A percentile compares a stretch with the other conserved stretches of the same genome.
Evolutionary conservation across 2,888 invertebrate genomes (phyloP).

Genomic region (Patella caerulea): DNA sequence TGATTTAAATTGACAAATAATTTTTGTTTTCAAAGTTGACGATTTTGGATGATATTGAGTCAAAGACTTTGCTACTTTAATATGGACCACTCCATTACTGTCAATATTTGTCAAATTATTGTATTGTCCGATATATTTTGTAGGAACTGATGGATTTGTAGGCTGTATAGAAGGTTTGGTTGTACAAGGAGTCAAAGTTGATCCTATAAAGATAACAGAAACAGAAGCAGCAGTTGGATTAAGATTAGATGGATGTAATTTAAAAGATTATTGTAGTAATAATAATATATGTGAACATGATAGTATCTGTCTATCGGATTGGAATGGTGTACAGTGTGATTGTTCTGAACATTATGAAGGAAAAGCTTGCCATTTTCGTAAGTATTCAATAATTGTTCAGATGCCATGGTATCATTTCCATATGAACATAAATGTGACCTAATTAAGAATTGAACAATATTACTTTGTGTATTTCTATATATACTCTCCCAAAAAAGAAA

Average conservation of each 20-base stretch:
- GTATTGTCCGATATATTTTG: slow-evolving; percentile 8
- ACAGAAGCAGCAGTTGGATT: slow-evolving; percentile 57
- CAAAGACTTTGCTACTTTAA: too few relatives aligned
- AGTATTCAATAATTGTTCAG: slow-evolving; percentile 45
- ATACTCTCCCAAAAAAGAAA: too few relatives aligned
- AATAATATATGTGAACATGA: slow-evolving; percentile 83
- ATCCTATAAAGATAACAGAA: slow-evolving; percentile 65
- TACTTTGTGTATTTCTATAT: too few relatives aligned
- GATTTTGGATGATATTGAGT: too few relatives aligned
- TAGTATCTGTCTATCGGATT: slow-evolving; percentile 90
- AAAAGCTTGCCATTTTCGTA: slow-evolving; percentile 91
- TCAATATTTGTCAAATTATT: neutral
- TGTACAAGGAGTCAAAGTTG: slow-evolving; percentile 60
- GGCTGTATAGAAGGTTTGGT: slow-evolving; percentile 69
- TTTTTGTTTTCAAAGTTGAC: too few relatives aligned
- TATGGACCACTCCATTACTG: neutral
- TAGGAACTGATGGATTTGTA: slow-evolving; percentile 64
- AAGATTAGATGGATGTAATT: slow-evolving; percentile 64
- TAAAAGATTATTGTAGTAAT: slow-evolving; percentile 59
- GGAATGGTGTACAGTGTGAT: slow-evolving; percentile 87
- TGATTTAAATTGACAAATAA: too few relatives aligned
- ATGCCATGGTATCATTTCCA: too few relatives aligned
- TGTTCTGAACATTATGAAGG: slow-evolving; percentile 93
- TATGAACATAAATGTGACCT: too few relatives aligned
- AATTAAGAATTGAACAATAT: too few relatives aligned